Percentiles rank a stretch among this genome's conserved stretches.
phyloP scores from a whole-genome alignment of 2,113 vertebrate species.

The Benitochromis conjunctus region DNA sequence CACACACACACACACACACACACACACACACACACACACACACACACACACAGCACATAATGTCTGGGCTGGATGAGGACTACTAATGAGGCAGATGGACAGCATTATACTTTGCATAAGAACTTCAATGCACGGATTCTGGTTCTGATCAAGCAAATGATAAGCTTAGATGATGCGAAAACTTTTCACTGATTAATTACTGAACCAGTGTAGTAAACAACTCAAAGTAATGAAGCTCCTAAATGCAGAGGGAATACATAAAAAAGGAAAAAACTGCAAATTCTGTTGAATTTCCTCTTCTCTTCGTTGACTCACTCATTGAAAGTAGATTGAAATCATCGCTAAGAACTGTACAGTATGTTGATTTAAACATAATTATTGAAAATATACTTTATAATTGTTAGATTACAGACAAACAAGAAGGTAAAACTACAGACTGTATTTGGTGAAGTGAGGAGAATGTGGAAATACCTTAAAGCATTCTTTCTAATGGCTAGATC shows the following conservation, averaged over 20 bases:
- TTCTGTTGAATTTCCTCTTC: not conserved
- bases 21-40: not conserved
- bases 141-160: slow-evolving; percentile 17
- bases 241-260: not conserved
- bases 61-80: slow-evolving; percentile 2
- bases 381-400: no score
- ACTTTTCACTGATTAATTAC: slow-evolving; percentile 8
- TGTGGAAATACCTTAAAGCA: no score
- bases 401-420: no score
- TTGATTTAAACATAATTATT: not conserved
- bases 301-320: not conserved
- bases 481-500: no score
- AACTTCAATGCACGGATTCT: slow-evolving; percentile 25
- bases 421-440: no score
- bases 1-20: not conserved
- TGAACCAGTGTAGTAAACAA: not conserved
- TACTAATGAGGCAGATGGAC: slow-evolving; percentile 43
- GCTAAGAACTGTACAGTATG: not conserved
- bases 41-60: not conserved
- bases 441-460: no score
- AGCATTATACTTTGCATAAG: not conserved
- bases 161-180: not conserved
- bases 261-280: not conserved
- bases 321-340: not conserved
- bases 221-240: slow-evolving; percentile 9